Conservation (phyloP, 1,140 invertebrate species). For the Philotrypesis tridentata region DNA sequence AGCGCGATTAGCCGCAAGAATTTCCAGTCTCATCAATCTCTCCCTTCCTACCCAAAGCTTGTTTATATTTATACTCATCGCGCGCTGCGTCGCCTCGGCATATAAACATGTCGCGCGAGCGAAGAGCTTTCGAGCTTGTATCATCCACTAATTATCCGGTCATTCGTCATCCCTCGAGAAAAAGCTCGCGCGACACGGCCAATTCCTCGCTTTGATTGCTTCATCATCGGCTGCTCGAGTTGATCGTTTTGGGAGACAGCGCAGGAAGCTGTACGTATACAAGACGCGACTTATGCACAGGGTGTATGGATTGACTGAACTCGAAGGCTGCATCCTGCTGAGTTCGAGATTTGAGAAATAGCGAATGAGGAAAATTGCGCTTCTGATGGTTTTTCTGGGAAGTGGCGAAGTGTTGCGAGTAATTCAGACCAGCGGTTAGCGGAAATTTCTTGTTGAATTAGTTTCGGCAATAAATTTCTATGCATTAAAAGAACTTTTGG, state of each 20-base stretch:
- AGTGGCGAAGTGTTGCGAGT: not conserved
- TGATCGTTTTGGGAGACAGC: not conserved
- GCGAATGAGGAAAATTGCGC: not conserved
- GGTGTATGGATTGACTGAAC: not conserved
- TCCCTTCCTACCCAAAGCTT: slow-evolving; percentile 50
- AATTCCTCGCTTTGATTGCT: slow-evolving; percentile 34
- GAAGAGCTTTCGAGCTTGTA: slow-evolving; percentile 44
- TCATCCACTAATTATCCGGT: slow-evolving; percentile 66
- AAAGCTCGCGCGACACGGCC: slow-evolving; percentile 44
- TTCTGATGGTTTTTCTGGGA: not conserved
- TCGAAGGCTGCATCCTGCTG: slow-evolving; percentile 17
- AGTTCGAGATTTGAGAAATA: slow-evolving; percentile 20
- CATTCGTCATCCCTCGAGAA: slow-evolving; percentile 62
- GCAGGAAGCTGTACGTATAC: no score
- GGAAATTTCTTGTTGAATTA: not conserved
- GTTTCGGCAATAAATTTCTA: not conserved
- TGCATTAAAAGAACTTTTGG: not conserved
- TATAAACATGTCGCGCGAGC: slow-evolving; percentile 16
- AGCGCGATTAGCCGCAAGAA: slow-evolving; percentile 59
- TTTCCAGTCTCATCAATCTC: slow-evolving; percentile 63
- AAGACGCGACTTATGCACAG: not conserved
- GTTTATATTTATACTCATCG: slow-evolving; percentile 66
- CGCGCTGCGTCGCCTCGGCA: slow-evolving; percentile 35
- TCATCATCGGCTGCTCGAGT: slow-evolving; percentile 19
- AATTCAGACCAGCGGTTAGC: not conserved